phyloP scores from a whole-genome alignment of 2,113 vertebrate species.

The Pelecanus crispus region DNA sequence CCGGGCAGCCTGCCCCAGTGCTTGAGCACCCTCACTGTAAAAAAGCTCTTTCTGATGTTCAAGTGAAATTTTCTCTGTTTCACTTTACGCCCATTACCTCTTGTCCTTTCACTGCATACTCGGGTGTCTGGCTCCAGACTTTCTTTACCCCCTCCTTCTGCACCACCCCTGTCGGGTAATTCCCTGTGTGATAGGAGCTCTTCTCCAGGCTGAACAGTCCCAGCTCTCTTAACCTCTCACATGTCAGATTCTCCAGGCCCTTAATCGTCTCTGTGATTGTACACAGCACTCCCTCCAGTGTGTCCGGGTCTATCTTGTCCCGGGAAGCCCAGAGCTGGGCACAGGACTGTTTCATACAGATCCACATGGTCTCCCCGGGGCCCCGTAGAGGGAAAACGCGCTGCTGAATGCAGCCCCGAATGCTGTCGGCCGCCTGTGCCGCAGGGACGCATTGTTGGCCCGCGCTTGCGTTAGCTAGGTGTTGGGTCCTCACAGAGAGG shows the following conservation, averaged over 20 bases:
- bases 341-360: not conserved
- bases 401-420: not conserved
- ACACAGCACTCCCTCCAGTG: rapidly evolving
- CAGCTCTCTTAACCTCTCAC: not conserved
- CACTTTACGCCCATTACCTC: not conserved
- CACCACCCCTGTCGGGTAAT: not conserved
- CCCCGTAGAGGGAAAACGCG: rapidly evolving
- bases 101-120: not conserved
- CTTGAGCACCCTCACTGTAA: not conserved
- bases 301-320: not conserved
- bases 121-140: not conserved
- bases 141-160: not conserved
- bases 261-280: not conserved
- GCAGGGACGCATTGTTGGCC: rapidly evolving
- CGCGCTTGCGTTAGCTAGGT: not conserved
- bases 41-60: too few species aligned
- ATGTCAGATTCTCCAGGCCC: not conserved
- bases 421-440: not conserved
- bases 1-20: not conserved
- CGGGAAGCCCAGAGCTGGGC: not conserved
- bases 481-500: not conserved
- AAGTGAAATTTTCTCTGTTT: not conserved
- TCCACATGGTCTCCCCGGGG: not conserved
- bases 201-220: not conserved
- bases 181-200: not conserved